These are phyloP conservation scores for Nebria ingens DNA, from an alignment of 1,140 invertebrate genomes.

Conservation along the genomic window DNA sequence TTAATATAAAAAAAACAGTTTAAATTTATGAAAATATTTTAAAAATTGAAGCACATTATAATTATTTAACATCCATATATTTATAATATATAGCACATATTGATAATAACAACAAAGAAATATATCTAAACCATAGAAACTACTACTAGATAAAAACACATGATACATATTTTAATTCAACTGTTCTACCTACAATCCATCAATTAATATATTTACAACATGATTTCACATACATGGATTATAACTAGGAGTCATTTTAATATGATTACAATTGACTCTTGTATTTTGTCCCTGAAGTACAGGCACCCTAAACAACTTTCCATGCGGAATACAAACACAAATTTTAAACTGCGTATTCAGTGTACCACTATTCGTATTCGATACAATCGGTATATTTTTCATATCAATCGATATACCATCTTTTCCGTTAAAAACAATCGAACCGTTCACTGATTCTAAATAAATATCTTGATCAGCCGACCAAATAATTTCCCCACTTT, in stretches of 20 bases:
- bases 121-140: no score
- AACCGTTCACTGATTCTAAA: conserved; percentile 68
- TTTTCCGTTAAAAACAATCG: conserved; percentile 56
- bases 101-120: no score
- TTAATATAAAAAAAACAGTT: no score
- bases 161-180: no score
- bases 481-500: conserved; percentile 50
- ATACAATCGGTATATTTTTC: conserved; percentile 56
- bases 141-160: no score
- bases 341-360: conserved; percentile 63
- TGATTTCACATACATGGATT: conserved; percentile 56
- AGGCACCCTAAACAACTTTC: conserved; percentile 67
- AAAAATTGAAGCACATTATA: no score
- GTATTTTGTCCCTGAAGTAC: conserved; percentile 43
- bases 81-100: no score
- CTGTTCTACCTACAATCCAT: no score
- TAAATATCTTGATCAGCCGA: conserved; percentile 70
- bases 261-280: conserved; percentile 51
- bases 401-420: conserved; percentile 62
- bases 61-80: no score
- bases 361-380: conserved; percentile 37
- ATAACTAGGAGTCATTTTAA: conserved; percentile 46
- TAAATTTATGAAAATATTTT: no score
- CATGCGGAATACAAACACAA: conserved; percentile 79
- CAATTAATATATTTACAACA: no score